A percentile compares a stretch with the other conserved stretches of the same genome.
Evolutionary conservation across 2,888 invertebrate species (phyloP).

Genomic region (Drosophila yooni): DNA sequence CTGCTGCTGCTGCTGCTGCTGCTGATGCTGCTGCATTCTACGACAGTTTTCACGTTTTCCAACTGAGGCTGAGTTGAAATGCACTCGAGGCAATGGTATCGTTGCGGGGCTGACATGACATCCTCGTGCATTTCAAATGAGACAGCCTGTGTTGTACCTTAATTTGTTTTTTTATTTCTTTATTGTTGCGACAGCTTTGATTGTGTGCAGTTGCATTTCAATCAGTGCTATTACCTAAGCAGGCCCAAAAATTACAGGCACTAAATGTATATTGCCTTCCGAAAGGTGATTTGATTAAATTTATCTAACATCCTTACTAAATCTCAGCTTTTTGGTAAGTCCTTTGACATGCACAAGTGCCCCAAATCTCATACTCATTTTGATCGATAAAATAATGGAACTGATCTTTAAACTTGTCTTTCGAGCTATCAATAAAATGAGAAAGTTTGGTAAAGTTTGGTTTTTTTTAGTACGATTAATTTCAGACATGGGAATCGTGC

Average conservation of each 20-base stretch:
- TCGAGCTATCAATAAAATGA: neutral
- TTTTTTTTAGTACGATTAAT: neutral
- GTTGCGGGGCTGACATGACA: slow-evolving; percentile 38
- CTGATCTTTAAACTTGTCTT: neutral
- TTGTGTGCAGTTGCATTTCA: neutral
- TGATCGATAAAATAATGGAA: neutral
- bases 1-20: neutral
- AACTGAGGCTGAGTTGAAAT: slow-evolving; percentile 2
- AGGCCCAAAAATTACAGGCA: neutral
- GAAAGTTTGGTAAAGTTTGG: neutral
- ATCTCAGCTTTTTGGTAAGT: rapidly evolving
- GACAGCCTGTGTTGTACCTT: slow-evolving; percentile 3
- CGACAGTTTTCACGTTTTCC: slow-evolving; percentile 41
- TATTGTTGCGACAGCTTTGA: slow-evolving; percentile 15
- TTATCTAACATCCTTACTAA: neutral
- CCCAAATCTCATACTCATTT: neutral
- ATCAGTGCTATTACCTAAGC: slow-evolving; percentile 9
- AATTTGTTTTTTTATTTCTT: slow-evolving; percentile 10
- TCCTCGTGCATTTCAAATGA: slow-evolving; percentile 37
- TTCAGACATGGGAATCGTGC: neutral
- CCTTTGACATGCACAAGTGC: neutral
- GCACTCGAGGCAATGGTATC: slow-evolving; percentile 34
- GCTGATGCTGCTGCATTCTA: slow-evolving; percentile 19
- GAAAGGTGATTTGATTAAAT: neutral
- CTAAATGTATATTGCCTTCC: neutral